Conservation (phyloP, 2,113 vertebrate genomes). For the Oostethus manadensis region DNA sequence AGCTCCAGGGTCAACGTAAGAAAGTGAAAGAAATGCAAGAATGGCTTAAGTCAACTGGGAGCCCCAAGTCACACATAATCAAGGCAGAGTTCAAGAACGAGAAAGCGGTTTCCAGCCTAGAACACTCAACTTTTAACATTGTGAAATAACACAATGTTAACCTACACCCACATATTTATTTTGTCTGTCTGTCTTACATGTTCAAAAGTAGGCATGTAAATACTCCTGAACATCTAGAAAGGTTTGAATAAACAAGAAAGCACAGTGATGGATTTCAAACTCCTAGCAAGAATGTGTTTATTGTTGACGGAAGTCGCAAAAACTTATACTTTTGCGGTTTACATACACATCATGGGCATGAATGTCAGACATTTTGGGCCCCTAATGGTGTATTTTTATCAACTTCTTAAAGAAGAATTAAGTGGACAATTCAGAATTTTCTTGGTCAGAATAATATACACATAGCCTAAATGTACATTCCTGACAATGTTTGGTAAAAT, state of each 20-base stretch:
- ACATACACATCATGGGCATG: too few relatives aligned
- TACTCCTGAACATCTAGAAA: conserved; percentile 16
- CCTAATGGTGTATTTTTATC: too few relatives aligned
- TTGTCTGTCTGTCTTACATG: conserved; percentile 22
- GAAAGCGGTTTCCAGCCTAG: conserved; percentile 70
- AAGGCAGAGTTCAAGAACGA: conserved; percentile 83
- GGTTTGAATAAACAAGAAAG: conserved; percentile 25
- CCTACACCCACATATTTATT: conserved; percentile 46
- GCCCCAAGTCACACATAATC: conserved; percentile 82
- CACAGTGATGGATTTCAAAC: not conserved
- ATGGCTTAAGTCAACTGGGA: conserved; percentile 84
- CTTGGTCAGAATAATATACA: too few relatives aligned
- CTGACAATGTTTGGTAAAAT: too few relatives aligned
- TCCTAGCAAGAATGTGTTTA: too few relatives aligned
- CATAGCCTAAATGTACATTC: too few relatives aligned
- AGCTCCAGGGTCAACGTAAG: conserved; percentile 76
- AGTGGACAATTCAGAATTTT: too few relatives aligned
- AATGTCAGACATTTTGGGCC: too few relatives aligned
- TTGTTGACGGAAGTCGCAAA: too few relatives aligned
- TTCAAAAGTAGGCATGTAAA: conserved; percentile 7
- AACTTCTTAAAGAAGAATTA: too few relatives aligned
- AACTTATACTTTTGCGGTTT: too few relatives aligned
- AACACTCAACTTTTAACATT: conserved; percentile 81
- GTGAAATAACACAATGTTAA: conserved; percentile 41
- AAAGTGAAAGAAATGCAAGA: conserved; percentile 82